phyloP scores from a whole-genome alignment of 2,888 invertebrate species.

The Andrena fulva region DNA sequence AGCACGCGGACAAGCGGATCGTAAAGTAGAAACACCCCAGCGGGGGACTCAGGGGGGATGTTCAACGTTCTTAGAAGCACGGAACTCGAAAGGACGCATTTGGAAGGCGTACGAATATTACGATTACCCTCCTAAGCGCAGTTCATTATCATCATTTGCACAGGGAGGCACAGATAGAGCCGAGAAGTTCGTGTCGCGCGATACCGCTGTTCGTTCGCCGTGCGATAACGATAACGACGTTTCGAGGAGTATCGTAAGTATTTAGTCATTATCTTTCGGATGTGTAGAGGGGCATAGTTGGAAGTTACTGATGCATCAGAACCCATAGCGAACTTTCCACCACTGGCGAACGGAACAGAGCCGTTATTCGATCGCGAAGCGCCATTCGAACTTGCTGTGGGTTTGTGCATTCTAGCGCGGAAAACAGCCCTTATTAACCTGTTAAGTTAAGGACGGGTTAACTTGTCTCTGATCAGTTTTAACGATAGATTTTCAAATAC shows the following conservation, averaged over 20 bases:
- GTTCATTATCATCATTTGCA: conserved; percentile 73
- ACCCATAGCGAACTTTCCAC: conserved; percentile 13
- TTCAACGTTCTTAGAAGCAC: conserved; percentile 76
- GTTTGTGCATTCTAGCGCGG: not conserved
- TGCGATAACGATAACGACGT: conserved; percentile 57
- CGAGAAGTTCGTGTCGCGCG: conserved; percentile 66
- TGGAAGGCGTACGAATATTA: conserved; percentile 73
- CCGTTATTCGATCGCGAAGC: not conserved
- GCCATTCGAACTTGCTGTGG: not conserved
- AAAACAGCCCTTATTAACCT: not conserved
- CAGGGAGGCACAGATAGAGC: conserved; percentile 55
- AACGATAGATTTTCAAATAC: no score
- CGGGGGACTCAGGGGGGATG: conserved; percentile 73
- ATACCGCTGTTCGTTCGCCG: conserved; percentile 59
- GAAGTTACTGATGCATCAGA: conserved; percentile 22
- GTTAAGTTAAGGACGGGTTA: not conserved
- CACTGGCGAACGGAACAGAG: not conserved
- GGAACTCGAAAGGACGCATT: conserved; percentile 75
- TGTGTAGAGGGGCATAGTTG: conserved; percentile 10
- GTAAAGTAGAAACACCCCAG: conserved; percentile 81
- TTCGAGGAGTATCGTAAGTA: conserved; percentile 39
- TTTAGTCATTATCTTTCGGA: conserved; percentile 32
- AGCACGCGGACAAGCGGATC: conserved; percentile 78
- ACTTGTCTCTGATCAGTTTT: not conserved
- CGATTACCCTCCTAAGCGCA: conserved; percentile 76